phyloP scores from a whole-genome alignment of 2,797 vertebrate genomes.

The Mionectes olivaceus region DNA sequence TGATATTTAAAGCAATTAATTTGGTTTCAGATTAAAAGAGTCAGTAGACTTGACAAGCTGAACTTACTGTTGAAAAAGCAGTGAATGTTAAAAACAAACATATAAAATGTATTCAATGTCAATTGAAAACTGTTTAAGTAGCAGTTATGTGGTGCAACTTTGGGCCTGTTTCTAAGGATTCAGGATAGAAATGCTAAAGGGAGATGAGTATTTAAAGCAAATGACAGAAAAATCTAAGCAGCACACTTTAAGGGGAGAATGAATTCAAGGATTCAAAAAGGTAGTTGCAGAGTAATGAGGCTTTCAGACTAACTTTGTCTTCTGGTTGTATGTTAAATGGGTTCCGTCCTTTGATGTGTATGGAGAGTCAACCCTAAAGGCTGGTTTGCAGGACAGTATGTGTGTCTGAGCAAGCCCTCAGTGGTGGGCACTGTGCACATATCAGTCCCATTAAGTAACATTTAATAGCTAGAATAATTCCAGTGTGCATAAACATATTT shows the following conservation, averaged over 20 bases:
- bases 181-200: not conserved
- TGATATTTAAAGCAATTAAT: not conserved
- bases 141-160: not conserved
- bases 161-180: not conserved
- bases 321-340: not conserved
- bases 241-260: not conserved
- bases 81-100: not conserved
- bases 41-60: not conserved
- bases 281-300: not conserved
- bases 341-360: not conserved
- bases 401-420: not conserved
- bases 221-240: not conserved
- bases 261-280: not conserved
- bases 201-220: not conserved
- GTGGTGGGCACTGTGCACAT: not conserved
- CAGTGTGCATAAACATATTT: not conserved
- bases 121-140: not conserved
- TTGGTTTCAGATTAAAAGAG: not conserved
- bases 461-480: slow-evolving; percentile 22
- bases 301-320: not conserved
- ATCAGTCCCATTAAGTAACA: not conserved
- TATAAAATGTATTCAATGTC: not conserved
- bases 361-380: not conserved
- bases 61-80: not conserved
- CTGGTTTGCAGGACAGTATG: not conserved